phyloP scores from a whole-genome alignment of 2,797 vertebrate genomes.

The Setipinna tenuifilis region DNA sequence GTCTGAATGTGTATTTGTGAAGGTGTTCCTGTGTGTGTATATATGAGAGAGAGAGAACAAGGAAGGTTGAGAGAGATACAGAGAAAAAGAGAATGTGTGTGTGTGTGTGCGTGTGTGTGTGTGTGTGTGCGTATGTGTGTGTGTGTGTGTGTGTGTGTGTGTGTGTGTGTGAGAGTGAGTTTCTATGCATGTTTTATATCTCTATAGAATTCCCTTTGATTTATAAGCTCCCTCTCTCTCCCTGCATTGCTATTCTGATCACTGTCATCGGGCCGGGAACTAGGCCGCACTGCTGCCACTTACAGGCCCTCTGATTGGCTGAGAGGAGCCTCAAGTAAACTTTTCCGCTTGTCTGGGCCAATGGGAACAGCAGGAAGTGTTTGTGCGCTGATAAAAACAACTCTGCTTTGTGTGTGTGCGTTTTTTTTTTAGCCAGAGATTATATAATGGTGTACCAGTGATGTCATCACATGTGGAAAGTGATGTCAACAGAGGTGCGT shows the following conservation, averaged over 20 bases:
- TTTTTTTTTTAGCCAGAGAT: background rate
- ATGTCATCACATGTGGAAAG: background rate
- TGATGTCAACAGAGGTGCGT: background rate
- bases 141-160: constrained; percentile 32
- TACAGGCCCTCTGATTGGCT: constrained; percentile 43
- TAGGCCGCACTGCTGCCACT: constrained; percentile 21
- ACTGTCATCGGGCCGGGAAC: constrained; percentile 35
- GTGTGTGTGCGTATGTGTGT: constrained; percentile 16
- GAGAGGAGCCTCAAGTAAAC: constrained; percentile 26
- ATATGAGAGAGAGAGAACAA: background rate
- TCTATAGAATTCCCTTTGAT: constrained; percentile 36
- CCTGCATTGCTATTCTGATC: constrained; percentile 40
- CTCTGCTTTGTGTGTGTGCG: constrained; percentile 34
- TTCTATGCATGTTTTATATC: background rate
- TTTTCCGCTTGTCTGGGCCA: constrained; percentile 29
- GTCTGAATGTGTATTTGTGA: background rate
- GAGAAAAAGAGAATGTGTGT: background rate
- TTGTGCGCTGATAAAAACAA: constrained; percentile 51
- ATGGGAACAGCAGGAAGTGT: constrained; percentile 39
- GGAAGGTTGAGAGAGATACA: no score
- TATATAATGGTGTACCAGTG: background rate
- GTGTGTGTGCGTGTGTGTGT: background rate
- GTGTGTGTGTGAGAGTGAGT: constrained; percentile 18
- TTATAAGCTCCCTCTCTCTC: constrained; percentile 21
- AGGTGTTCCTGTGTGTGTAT: background rate